These are phyloP conservation scores for Sesamia inferens DNA, from an alignment of 2,888 invertebrate species.

Conservation along the genomic window DNA sequence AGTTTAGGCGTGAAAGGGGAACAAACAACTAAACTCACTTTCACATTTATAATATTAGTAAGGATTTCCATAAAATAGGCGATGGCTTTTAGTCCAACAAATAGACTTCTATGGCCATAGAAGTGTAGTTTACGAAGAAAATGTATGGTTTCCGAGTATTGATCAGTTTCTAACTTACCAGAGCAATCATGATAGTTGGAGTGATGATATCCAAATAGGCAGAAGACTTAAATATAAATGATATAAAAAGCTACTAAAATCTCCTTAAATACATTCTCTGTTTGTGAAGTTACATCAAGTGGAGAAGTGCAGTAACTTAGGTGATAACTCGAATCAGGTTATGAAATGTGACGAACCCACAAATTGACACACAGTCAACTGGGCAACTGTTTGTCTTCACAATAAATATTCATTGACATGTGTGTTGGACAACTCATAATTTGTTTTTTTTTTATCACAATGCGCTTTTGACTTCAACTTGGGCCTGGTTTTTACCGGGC, in stretches of 20 bases:
- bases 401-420: constrained; percentile 37
- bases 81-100: background rate
- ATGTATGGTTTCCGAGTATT: background rate
- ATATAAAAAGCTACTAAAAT: constrained; percentile 62
- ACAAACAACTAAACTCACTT: too few relatives aligned
- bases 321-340: constrained; percentile 84
- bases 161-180: constrained; percentile 75
- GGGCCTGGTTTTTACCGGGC: too few relatives aligned
- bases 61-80: background rate
- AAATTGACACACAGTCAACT: constrained; percentile 64
- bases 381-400: constrained; percentile 38
- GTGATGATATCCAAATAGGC: constrained; percentile 42
- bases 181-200: constrained; percentile 71
- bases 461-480: too few relatives aligned
- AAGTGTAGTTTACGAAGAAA: too few relatives aligned
- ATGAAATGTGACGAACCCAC: constrained; percentile 70
- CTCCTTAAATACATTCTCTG: constrained; percentile 83
- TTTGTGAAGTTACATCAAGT: constrained; percentile 81
- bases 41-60: too few relatives aligned
- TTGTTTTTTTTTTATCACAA: background rate
- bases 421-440: constrained; percentile 2
- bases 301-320: constrained; percentile 74
- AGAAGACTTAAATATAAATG: constrained; percentile 67
- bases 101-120: background rate
- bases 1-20: too few relatives aligned